Conservation (phyloP, 2,113 vertebrate genomes). For the Tonatia bakeri region DNA sequence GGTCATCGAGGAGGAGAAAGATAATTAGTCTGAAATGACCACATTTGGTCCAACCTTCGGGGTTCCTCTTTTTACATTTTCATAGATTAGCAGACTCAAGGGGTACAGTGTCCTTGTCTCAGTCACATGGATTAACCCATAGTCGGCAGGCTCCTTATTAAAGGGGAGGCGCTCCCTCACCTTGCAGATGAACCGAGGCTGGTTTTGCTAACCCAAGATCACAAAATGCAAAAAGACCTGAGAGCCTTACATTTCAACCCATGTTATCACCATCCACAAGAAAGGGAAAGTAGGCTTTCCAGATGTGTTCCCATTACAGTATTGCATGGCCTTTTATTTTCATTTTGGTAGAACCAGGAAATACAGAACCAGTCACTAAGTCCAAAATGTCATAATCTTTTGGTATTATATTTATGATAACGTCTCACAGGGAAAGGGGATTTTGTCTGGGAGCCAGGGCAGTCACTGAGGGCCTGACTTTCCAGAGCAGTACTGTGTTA, state of each 20-base stretch:
- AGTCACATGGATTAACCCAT: background rate
- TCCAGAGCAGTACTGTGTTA: background rate
- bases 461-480: background rate
- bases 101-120: background rate
- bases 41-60: background rate
- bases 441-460: background rate
- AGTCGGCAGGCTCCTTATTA: background rate
- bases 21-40: background rate
- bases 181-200: background rate
- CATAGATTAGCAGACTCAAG: background rate
- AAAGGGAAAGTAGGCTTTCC: background rate
- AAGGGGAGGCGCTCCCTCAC: background rate
- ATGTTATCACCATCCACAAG: background rate
- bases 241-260: background rate
- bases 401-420: background rate
- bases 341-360: constrained; percentile 17
- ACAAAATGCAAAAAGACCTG: background rate
- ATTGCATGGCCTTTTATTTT: constrained; percentile 11
- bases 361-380: constrained; percentile 24
- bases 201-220: background rate
- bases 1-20: background rate
- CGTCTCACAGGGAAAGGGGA: background rate
- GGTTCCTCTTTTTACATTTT: background rate
- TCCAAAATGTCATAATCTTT: constrained; percentile 32
- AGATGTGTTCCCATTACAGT: background rate